phyloP scores from a whole-genome alignment of 2,888 invertebrate genomes.

The Phyto melanocephala region DNA sequence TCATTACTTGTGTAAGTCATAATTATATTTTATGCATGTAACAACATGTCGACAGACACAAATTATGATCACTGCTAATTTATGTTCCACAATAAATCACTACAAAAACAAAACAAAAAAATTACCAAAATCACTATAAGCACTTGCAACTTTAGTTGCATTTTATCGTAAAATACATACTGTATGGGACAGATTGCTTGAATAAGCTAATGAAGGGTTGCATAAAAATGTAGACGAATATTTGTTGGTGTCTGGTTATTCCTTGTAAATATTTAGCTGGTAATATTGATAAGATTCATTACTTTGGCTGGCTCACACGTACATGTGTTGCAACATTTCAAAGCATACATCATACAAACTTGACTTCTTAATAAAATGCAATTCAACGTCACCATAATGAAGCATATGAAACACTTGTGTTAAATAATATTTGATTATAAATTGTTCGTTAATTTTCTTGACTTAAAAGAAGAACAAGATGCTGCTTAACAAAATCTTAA shows the following conservation, averaged over 20 bases:
- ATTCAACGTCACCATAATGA: background rate
- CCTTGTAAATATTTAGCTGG: background rate
- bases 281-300: background rate
- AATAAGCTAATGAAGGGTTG: too few species aligned
- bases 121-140: background rate
- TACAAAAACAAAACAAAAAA: background rate
- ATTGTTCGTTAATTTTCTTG: slow-evolving; percentile 9
- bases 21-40: slow-evolving; percentile 53
- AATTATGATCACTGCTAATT: slow-evolving; percentile 61
- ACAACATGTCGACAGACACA: slow-evolving; percentile 51
- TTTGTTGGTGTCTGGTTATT: slow-evolving; percentile 12
- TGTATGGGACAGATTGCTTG: too few species aligned
- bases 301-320: background rate
- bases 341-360: background rate
- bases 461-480: background rate
- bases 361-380: slow-evolving; percentile 16
- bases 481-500: background rate
- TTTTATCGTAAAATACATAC: background rate
- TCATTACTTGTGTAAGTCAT: slow-evolving; percentile 46
- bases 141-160: background rate
- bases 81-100: slow-evolving; percentile 50
- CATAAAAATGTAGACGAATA: background rate
- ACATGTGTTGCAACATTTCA: background rate
- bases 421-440: slow-evolving; percentile 33
- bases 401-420: slow-evolving; percentile 13